Evolutionary conservation across 2,797 vertebrate genomes (phyloP).

Genomic region (Petrocephalus schoutedeni): DNA sequence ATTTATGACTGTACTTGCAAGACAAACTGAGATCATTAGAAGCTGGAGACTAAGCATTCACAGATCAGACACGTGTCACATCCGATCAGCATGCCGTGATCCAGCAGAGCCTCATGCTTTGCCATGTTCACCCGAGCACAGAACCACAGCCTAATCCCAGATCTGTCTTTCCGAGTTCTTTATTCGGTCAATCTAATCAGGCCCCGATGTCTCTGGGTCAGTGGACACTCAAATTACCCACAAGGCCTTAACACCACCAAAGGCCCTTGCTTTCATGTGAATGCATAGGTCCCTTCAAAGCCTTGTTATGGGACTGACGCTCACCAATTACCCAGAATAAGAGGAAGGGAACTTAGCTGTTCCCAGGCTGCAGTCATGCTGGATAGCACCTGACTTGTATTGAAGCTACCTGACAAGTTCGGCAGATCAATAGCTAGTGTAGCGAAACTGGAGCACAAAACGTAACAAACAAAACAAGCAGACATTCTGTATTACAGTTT

Average conservation of each 20-base stretch:
- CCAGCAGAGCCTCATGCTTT: not conserved
- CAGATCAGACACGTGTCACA: not conserved
- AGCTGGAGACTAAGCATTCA: not conserved
- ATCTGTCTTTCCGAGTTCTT: slow-evolving; percentile 8
- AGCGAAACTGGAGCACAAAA: not conserved
- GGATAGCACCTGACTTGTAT: slow-evolving; percentile 69
- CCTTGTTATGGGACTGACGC: slow-evolving; percentile 74
- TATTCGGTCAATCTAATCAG: slow-evolving; percentile 32
- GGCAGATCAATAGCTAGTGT: slow-evolving; percentile 27
- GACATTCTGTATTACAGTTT: not conserved
- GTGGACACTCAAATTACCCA: slow-evolving; percentile 65
- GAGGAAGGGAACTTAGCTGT: slow-evolving; percentile 69
- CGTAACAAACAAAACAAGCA: not conserved
- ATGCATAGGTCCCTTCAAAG: slow-evolving; percentile 77
- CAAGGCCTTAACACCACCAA: slow-evolving; percentile 70
- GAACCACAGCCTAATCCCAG: not conserved
- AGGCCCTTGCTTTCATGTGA: slow-evolving; percentile 75
- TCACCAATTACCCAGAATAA: slow-evolving; percentile 75
- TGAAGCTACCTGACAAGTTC: slow-evolving; percentile 71
- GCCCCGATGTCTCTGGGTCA: slow-evolving; percentile 70
- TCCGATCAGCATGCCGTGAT: not conserved
- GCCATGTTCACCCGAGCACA: not conserved
- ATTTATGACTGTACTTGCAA: not conserved
- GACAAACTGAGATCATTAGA: not conserved
- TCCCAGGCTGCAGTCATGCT: slow-evolving; percentile 64